Conservation (phyloP, 2,888 invertebrate genomes). For the Tachina fera region DNA sequence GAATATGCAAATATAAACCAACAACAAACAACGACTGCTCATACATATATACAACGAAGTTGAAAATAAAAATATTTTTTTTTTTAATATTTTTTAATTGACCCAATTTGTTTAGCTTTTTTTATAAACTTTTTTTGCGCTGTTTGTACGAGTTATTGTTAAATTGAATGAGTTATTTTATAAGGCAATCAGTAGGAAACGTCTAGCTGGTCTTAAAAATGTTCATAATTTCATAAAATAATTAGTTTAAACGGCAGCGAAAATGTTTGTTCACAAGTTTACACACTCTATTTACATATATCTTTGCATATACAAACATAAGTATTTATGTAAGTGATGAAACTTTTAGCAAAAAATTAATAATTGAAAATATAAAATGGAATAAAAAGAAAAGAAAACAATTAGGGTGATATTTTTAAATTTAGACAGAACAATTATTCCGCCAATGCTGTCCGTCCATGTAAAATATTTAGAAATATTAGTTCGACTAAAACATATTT, state of each 20-base stretch:
- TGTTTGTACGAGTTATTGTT: constrained; percentile 13
- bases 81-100: constrained; percentile 68
- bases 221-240: constrained; percentile 37
- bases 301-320: too few relatives aligned
- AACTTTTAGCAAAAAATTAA: too few relatives aligned
- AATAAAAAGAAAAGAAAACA: too few relatives aligned
- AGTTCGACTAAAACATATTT: too few relatives aligned
- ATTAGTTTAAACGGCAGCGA: constrained; percentile 25
- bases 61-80: constrained; percentile 50
- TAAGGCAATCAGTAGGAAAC: constrained; percentile 55
- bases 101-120: constrained; percentile 67
- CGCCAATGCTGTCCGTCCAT: too few relatives aligned
- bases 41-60: constrained; percentile 31
- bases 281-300: background rate
- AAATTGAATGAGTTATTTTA: constrained; percentile 46
- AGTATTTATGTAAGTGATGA: too few relatives aligned
- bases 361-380: too few relatives aligned
- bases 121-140: constrained; percentile 9
- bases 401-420: too few relatives aligned
- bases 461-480: too few relatives aligned
- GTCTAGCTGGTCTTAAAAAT: constrained; percentile 54
- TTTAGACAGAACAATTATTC: too few relatives aligned
- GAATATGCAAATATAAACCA: constrained; percentile 47
- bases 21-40: constrained; percentile 13
- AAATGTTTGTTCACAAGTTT: constrained; percentile 19